phyloP scores from a whole-genome alignment of 2,888 invertebrate species.

The Vanessa cardui region DNA sequence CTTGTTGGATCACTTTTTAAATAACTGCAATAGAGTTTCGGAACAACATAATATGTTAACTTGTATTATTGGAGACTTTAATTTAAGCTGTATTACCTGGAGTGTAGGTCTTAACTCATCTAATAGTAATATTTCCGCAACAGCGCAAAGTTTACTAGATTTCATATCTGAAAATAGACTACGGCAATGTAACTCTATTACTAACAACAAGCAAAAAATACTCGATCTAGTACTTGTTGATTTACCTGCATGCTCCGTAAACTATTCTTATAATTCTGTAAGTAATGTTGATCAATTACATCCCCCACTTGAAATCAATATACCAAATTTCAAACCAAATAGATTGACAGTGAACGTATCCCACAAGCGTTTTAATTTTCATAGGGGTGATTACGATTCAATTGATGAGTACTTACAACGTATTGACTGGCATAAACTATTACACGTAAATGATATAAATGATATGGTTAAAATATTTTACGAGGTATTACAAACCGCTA shows the following conservation, averaged over 20 bases:
- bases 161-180: constrained; percentile 5
- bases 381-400: constrained; percentile 4
- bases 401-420: constrained; percentile 4
- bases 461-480: constrained; percentile 10
- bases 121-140: neutral
- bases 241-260: neutral
- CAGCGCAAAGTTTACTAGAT: constrained; percentile 10
- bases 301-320: constrained; percentile 11
- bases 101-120: neutral
- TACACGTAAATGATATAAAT: constrained; percentile 3
- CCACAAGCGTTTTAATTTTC: constrained; percentile 8
- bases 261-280: constrained; percentile 4
- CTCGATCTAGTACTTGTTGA: constrained; percentile 15
- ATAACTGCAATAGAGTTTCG: constrained; percentile 19
- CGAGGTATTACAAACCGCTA: constrained; percentile 1
- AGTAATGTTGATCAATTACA: constrained; percentile 12
- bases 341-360: neutral
- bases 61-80: neutral
- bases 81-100: constrained; percentile 16
- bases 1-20: constrained; percentile 12
- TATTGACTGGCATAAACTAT: constrained; percentile 7
- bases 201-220: constrained; percentile 2
- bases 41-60: constrained; percentile 15
- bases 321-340: neutral
- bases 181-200: constrained; percentile 5